Evolutionary conservation across 2,888 invertebrate species (phyloP), one percentile per base, ranked within the genome.

Genomic region (Cremastinae sp.): DNA sequence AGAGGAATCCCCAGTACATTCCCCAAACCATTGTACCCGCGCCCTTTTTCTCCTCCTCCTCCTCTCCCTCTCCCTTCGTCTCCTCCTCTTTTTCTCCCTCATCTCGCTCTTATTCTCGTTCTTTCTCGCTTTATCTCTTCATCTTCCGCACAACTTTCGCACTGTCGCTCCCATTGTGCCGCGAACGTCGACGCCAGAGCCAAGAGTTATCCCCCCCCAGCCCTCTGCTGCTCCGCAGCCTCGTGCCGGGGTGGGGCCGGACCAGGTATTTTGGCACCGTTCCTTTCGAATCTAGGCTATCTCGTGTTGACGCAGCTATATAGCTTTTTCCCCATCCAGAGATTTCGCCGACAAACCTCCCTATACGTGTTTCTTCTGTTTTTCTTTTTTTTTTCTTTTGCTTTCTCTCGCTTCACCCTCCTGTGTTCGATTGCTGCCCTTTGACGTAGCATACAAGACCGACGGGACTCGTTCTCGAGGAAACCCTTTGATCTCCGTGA

Each of bases 261-360:
- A 61, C 79, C 80, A 79, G 80, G 78, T 79, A 80, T 79, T 79
- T 81, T 79, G 73, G 79, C 73, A 75, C 62, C 49, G 59, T 59
- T 74, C 61, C 75, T 68, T 43, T 47, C 51, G 73, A 75, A 75
- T 65, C 73, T 74, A 53, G 65, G 74, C 47, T 66, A 53, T 69
- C 69, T 14, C 28, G 22, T 49, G 69, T 58, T 64, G 64, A 53
- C 54, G 73, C 53, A 62, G 54, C 69, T 51, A 28, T 28, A 28
- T 16, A 14, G 66, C 56, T 47, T 22, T 38, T 36, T 22, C 64
- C 70, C 70, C n/a, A 53, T 43, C 43, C 34, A 20, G 49, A 66
- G 22, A 73, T 74, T 66, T 66, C 61, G 49, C 14, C 56, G 18
- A 20, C 16, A 16, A 14, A 20, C 36, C 5, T 38, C 12, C 8